Conservation (phyloP, 2,797 vertebrate species). For the Premnoplex brunnescens region DNA sequence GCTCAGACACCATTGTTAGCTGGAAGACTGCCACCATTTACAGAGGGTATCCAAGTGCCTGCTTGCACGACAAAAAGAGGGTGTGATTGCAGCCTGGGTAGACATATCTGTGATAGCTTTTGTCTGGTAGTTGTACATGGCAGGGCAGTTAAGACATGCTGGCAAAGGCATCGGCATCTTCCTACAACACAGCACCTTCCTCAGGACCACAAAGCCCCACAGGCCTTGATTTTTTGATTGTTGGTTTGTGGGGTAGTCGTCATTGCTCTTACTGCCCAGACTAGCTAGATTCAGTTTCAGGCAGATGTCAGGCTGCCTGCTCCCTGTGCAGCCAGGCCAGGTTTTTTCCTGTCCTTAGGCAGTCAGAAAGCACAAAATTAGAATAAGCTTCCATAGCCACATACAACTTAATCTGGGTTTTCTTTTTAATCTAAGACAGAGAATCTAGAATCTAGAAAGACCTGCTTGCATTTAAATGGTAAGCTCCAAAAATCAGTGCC, state of each 20-base stretch:
- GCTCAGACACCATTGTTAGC: background rate
- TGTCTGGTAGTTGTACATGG: background rate
- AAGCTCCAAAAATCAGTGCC: background rate
- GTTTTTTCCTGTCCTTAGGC: background rate
- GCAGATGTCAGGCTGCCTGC: background rate
- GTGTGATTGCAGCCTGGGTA: background rate
- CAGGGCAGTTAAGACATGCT: background rate
- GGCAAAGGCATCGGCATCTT: background rate
- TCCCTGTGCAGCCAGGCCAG: background rate
- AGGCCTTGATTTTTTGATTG: background rate
- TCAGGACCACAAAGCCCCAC: background rate
- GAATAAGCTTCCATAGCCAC: background rate
- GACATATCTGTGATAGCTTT: background rate
- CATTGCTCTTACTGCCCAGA: background rate
- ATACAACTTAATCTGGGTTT: background rate
- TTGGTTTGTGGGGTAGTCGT: background rate
- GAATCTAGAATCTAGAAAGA: background rate
- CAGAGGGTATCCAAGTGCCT: background rate
- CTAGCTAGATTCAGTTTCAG: background rate
- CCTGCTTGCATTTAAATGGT: background rate
- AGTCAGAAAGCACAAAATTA: background rate
- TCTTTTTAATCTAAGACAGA: background rate
- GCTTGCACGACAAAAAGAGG: background rate
- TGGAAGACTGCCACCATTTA: conserved; percentile 9
- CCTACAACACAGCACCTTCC: background rate